Evolutionary conservation across 2,797 vertebrate genomes (phyloP), one percentile per base, ranked within the genome.

Genomic region (Mormyrops attenuatus): DNA sequence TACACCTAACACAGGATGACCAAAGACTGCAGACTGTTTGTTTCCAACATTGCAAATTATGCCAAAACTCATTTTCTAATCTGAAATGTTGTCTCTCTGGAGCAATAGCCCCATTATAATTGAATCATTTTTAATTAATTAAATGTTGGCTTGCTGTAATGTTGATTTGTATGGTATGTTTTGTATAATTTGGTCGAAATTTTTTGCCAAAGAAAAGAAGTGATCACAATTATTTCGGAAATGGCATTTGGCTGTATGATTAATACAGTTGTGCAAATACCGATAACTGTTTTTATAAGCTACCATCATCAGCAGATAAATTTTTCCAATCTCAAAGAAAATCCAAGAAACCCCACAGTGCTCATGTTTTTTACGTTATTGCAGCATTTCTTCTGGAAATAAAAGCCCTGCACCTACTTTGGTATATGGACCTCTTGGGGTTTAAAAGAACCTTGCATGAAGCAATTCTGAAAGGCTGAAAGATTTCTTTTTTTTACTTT

Each of bases 241-340:
- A 87, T n/a, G 50, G 85, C n/a, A 15, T 84, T 84, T 85, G 49
- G 84, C 26, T 86, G 22, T 50, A 49, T 86, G 5, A 30, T 22
- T 52, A 52, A 30, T 86, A 50, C 47, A 34, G 55, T 38, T 86
- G 34, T 30, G 5, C 26, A 86, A 53, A 30, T 55, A 50, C 50
- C 5, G 26, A 30, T 53, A 86, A 53, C 53, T 17, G 30, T 38
- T 86, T 52, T 11, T 34, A 63, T 7, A 86, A 15, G 84, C 49
- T 52, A 52, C 22, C 84, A 53, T 73, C 66, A 26, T 52, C 50
- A 15, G 85, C 50, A 53, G 22, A 53, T 52, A 52, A 17, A 8
- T 82, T 82, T 80, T n/a, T 82, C 41, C 77, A 82, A 82, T n/a
- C 38, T 80, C 20, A n/a, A 41, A 77, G 73, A n/a, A 80, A n/a